These are phyloP conservation scores for Lasiurus borealis DNA, from an alignment of 2,113 vertebrate genomes.

Conservation along the genomic window DNA sequence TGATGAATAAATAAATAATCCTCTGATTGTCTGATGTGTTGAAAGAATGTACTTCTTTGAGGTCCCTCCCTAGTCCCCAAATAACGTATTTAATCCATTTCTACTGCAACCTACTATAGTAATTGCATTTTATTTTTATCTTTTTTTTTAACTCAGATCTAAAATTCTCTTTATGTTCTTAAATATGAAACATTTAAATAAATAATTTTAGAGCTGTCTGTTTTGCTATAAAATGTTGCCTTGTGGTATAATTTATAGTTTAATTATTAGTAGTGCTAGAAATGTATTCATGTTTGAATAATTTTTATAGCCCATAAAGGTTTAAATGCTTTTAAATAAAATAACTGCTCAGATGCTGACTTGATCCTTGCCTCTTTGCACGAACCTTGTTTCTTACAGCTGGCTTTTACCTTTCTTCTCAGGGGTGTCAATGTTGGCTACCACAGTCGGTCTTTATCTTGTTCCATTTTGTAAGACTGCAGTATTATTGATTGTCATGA, in stretches of 20 bases:
- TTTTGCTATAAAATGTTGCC: conserved; percentile 16
- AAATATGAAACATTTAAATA: conserved; percentile 33
- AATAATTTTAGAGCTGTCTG: conserved; percentile 40
- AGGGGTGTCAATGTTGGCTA: conserved; percentile 90
- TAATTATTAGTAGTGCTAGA: conserved; percentile 1
- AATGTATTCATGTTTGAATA: background rate
- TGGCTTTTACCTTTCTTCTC: conserved; percentile 38
- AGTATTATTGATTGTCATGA: conserved; percentile 88
- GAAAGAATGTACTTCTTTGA: background rate
- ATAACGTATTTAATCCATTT: conserved; percentile 31
- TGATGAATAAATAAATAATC: conserved; percentile 15
- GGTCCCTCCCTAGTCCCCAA: background rate
- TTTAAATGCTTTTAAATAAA: conserved; percentile 13
- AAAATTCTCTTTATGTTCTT: background rate
- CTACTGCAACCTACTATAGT: background rate
- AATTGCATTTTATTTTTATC: conserved; percentile 27
- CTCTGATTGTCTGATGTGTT: conserved; percentile 19
- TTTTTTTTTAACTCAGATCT: background rate
- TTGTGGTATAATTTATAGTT: conserved; percentile 15
- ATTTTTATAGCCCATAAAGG: background rate
- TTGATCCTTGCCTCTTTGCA: background rate
- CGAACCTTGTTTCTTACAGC: background rate
- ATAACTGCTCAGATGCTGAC: background rate
- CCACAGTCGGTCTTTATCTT: conserved; percentile 90
- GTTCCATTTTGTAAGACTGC: conserved; percentile 93